Evolutionary conservation across 2,888 invertebrate genomes (phyloP), one percentile per base, ranked within the genome.

Genomic region (Falcaria lacertinaria): DNA sequence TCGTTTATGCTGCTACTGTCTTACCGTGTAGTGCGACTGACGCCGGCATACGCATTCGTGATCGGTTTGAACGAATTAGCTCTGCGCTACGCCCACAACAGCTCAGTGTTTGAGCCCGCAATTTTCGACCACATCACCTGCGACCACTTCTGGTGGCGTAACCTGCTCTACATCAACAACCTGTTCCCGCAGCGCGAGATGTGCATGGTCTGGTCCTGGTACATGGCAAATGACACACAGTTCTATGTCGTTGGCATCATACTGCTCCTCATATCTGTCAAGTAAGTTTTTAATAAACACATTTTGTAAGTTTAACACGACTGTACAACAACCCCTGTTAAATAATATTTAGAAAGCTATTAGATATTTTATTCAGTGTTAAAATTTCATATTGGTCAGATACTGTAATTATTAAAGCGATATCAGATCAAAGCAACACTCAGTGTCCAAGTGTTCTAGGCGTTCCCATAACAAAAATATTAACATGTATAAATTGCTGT

Each of bases 161-260:
- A 96, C 66, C 90, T 94, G n/a, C 84, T 96, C 13, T 96, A 95
- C 71, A 93, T 96, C 64, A 95, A 96, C 76, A 96, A 95, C 65
- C 91, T 95, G 69, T 96, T 91, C 71, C 93, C 94, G 0, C 92
- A 93, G 68, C 86, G 89, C 16, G 94, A 95, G 67, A 94, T 94
- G 90, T 95, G 95, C 72, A 94, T 95, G 94, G 90, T 94, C 45
- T 95, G 95, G 95, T 93, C 94, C 37, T 95, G 95, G 95, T 95
- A 95, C 61, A 92, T 95, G 90, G 93, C 95, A 6, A 95, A 94
- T 61, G 95, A 95, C 65, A 94, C 94, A 47, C 94, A 95, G 74
- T 95, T 95, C 74, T 95, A 94, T 69, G 88, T 93, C 4, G 89
- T 95, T 55, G 93, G 94, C 16, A 90, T 92, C 14, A 78, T 94